A percentile compares a stretch with the other conserved stretches of the same genome.
These are phyloP conservation scores for Myotis pilosus DNA, from an alignment of 2,797 vertebrate genomes.

Conservation along the genomic window DNA sequence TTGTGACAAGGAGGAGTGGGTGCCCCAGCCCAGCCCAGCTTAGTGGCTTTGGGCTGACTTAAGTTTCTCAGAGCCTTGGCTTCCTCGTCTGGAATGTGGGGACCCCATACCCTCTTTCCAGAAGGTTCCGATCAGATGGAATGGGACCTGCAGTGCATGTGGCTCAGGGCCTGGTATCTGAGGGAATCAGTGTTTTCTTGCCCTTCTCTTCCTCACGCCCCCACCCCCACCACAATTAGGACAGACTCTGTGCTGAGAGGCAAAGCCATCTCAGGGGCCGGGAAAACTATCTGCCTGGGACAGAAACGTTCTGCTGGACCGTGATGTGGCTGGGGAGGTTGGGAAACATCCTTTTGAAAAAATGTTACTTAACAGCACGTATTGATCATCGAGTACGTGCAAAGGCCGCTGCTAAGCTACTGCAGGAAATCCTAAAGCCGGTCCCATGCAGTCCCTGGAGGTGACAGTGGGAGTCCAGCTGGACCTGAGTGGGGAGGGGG, in stretches of 20 bases:
- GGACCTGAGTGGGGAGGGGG: not conserved
- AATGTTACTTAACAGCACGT: not conserved
- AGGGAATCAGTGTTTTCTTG: too few relatives aligned
- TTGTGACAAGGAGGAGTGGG: not conserved
- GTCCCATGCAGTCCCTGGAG: accelerated
- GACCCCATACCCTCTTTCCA: not conserved
- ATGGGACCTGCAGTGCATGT: accelerated
- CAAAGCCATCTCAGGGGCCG: not conserved
- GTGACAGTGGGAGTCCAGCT: not conserved
- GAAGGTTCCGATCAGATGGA: not conserved
- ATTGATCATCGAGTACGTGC: not conserved
- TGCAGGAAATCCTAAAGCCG: not conserved
- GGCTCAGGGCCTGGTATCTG: not conserved
- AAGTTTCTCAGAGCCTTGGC: not conserved
- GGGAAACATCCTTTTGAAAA: not conserved
- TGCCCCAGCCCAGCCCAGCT: not conserved
- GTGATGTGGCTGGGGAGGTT: not conserved
- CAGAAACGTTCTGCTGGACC: not conserved
- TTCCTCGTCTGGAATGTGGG: not conserved
- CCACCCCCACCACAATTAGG: not conserved
- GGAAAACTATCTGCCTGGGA: not conserved
- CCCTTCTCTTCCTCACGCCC: not conserved
- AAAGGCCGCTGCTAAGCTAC: not conserved
- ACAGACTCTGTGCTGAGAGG: not conserved
- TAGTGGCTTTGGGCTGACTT: not conserved